Evolutionary conservation across 2,113 vertebrate species (phyloP), one percentile per base, ranked within the genome.

Genomic region (Micromys minutus): DNA sequence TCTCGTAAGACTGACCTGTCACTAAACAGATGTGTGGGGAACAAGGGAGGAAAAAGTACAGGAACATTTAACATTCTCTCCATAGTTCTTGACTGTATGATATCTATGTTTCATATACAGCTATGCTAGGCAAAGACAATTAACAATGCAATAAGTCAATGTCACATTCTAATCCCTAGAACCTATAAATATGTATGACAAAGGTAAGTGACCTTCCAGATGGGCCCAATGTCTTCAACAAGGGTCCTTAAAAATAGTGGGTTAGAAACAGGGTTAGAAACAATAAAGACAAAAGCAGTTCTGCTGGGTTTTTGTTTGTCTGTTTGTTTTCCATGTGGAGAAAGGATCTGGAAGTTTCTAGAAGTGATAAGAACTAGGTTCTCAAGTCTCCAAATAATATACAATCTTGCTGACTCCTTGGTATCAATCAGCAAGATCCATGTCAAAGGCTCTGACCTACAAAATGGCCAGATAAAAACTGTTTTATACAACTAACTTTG

Each of bases 1-100:
- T 99, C 95, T 99, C 99, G 34, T 99, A 99, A 3, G 99, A 99
- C 87, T 99, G 98, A 93, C 99, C 99, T 0, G 99, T 99, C 97
- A 99, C 99, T 99, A 77, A 63, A 97, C 87, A 94, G 16, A 1
- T 39, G 13, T 71, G 36, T 19, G 21, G 55, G 3, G 8, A 34
- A 72, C 22, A 57, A 84, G 65, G 52, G 31, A 2, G 29, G 31
- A 52, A 31, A 87, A 83, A 95, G 55, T 39, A 87, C 34, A 67
- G 42, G n/a, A 92, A 95, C 31, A 90, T 36, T 94, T 79, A 96
- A 94, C 57, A 96, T 45, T 94, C 45, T 87, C 69, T 71, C 26
- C 63, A 55, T 4, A 90, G 50, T 59, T 97, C 47, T 50, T 95
- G 61, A 91, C 10, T 31, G 1, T 6, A 29, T 52, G 10, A 65